A percentile compares a stretch with the other conserved stretches of the same genome.
These are phyloP conservation scores for Epinotia brunnichana DNA, from an alignment of 2,888 invertebrate species.

Conservation along the genomic window DNA sequence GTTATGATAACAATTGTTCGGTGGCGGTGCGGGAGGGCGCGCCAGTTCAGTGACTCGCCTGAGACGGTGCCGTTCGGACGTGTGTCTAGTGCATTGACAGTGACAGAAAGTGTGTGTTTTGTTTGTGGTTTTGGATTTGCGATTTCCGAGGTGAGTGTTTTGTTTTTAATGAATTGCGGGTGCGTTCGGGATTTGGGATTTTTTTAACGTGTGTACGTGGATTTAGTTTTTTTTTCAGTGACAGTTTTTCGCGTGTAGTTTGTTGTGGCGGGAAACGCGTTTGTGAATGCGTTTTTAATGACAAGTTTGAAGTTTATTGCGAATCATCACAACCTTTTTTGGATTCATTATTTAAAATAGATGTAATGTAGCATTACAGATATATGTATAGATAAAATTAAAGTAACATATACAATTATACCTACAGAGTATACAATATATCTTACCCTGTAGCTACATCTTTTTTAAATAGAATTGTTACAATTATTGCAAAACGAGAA, in stretches of 20 bases:
- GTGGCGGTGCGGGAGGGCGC: conserved; percentile 60
- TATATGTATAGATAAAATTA: too few species aligned
- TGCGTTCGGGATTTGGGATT: neutral
- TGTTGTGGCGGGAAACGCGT: conserved; percentile 15
- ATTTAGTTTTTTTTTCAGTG: neutral
- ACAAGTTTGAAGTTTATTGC: neutral
- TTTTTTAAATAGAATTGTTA: too few species aligned
- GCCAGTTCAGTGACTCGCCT: conserved; percentile 75
- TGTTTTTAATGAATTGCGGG: neutral
- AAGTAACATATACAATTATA: too few species aligned
- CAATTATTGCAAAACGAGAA: too few species aligned
- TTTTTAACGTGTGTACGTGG: neutral
- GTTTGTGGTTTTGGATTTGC: conserved; percentile 47
- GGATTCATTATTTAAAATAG: neutral
- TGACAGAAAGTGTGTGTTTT: conserved; percentile 72
- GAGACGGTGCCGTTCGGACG: conserved; percentile 63
- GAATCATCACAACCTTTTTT: neutral
- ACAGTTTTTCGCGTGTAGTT: neutral
- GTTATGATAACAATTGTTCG: conserved; percentile 73
- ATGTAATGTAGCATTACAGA: too few species aligned
- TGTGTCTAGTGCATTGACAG: conserved; percentile 50
- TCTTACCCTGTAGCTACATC: too few species aligned
- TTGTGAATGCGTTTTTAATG: neutral
- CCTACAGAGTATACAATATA: too few species aligned
- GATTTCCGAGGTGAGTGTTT: conserved; percentile 39